A percentile compares a stretch with the other conserved stretches of the same genome.
Evolutionary conservation across 2,888 invertebrate species (phyloP).

Genomic region (Anaspis maculata): DNA sequence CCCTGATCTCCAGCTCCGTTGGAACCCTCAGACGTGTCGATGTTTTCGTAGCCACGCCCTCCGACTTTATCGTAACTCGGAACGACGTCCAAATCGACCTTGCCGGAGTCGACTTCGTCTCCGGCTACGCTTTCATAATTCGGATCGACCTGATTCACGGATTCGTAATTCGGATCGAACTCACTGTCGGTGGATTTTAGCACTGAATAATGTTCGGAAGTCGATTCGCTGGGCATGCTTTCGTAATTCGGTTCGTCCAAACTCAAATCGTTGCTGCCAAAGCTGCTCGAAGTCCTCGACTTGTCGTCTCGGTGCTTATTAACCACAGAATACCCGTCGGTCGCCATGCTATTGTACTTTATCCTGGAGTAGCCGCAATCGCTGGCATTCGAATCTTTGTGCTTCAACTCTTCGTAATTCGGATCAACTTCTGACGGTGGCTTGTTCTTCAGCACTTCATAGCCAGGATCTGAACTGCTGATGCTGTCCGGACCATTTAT

Average conservation of each 20-base stretch:
- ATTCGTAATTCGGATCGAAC: conserved; percentile 62
- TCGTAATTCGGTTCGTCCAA: conserved; percentile 65
- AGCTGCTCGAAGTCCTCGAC: conserved; percentile 46
- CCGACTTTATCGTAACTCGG: conserved; percentile 28
- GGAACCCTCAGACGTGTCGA: conserved; percentile 26
- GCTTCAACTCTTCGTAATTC: conserved; percentile 69
- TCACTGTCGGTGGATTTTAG: conserved; percentile 54
- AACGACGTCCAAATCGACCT: conserved; percentile 43
- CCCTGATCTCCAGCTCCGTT: conserved; percentile 20
- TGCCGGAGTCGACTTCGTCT: conserved; percentile 65
- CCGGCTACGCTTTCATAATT: conserved; percentile 77
- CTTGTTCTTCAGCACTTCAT: conserved; percentile 55
- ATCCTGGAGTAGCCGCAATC: conserved; percentile 35
- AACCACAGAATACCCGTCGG: conserved; percentile 49
- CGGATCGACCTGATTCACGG: conserved; percentile 60
- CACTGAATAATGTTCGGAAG: conserved; percentile 49
- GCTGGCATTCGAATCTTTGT: conserved; percentile 39
- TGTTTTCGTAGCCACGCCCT: conserved; percentile 21
- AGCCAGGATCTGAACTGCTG: conserved; percentile 58
- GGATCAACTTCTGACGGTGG: conserved; percentile 54
- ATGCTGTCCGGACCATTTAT: conserved; percentile 53
- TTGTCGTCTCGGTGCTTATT: conserved; percentile 44
- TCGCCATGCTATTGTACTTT: no score
- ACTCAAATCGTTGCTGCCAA: conserved; percentile 44
- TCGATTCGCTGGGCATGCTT: conserved; percentile 52